Evolutionary conservation across 2,888 invertebrate genomes (phyloP), one percentile per base, ranked within the genome.

Genomic region (Tipula vernalis): DNA sequence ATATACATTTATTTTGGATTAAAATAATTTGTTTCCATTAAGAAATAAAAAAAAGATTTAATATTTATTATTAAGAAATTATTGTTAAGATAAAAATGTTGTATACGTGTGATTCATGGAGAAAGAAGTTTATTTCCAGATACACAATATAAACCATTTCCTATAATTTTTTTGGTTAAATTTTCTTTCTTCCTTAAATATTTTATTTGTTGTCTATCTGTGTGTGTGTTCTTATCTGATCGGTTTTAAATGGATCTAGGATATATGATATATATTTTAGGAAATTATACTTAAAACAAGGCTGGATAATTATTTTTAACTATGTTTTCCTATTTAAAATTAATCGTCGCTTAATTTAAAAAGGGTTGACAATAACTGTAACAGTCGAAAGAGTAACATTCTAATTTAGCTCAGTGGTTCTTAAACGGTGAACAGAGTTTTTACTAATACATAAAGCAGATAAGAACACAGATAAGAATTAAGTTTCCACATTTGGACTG

Each of bases 1-100:
- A 15, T 51, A 8, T 44, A 3, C 44, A 44, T 51, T 51, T n/a
- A n/a, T 51, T n/a, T 51, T 71, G 71, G 71, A 71, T 71, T 71
- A 71, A 71, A 71, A 71, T 71, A 71, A 71, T 71, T 71, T 71
- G 71, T 71, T 71, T 71, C 71, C 71, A 71, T 71, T 71, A 71
- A 71, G 28, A 71, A 51, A 51, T 51, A 39, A 57, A 57, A 57
- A 71, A 71, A 71, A 71, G 71, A 71, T 71, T 71, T 71, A 71
- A 71, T 28, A 71, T 71, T 71, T 71, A 71, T 71, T 71, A 71
- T 71, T 71, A 71, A 71, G 71, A 71, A 71, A 71, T 71, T 71
- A 71, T 71, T 71, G 71, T 71, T 71, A 71, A 71, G 71, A 71
- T 71, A 71, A 71, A 6, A 6, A 39, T 39, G 51, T 51, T 51